Evolutionary conservation across 1,140 invertebrate species (phyloP).

Genomic region (Sminthurides bifidus): DNA sequence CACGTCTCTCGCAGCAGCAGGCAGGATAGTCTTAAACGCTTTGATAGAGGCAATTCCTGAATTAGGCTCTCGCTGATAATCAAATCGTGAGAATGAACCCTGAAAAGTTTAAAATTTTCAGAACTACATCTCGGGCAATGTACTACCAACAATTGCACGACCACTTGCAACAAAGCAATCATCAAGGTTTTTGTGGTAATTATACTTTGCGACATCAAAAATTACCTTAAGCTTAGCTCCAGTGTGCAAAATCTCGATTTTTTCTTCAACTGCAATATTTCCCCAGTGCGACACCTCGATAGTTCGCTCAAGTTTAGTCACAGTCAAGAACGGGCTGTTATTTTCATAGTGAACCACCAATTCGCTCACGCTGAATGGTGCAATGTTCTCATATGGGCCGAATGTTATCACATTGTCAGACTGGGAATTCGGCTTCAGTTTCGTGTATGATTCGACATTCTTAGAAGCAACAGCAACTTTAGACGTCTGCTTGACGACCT

Average conservation of each 20-base stretch:
- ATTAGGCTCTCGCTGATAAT: conserved; percentile 81
- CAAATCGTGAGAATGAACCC: conserved; percentile 88
- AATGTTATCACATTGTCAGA: conserved; percentile 68
- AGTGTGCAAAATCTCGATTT: conserved; percentile 77
- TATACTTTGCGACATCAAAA: not conserved
- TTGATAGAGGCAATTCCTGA: conserved; percentile 76
- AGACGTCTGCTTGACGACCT: conserved; percentile 64
- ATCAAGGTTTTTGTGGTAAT: not conserved
- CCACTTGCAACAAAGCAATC: not conserved
- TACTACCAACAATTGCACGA: conserved; percentile 2
- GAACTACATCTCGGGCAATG: not conserved
- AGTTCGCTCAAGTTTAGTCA: conserved; percentile 66
- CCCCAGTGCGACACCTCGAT: conserved; percentile 99
- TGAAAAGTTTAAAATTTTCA: conserved; percentile 14
- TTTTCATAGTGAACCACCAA: conserved; percentile 88
- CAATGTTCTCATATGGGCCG: conserved; percentile 71
- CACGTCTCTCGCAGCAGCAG: conserved; percentile 77
- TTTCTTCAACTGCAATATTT: conserved; percentile 94
- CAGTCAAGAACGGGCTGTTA: conserved; percentile 86
- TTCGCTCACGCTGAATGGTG: conserved; percentile 49
- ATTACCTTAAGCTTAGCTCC: conserved; percentile 70
- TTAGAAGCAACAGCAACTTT: conserved; percentile 60
- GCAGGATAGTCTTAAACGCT: conserved; percentile 83
- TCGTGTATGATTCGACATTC: conserved; percentile 74
- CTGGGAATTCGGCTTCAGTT: conserved; percentile 68